Conservation (phyloP, 2,113 vertebrate species). For the Etheostoma spectabile region DNA sequence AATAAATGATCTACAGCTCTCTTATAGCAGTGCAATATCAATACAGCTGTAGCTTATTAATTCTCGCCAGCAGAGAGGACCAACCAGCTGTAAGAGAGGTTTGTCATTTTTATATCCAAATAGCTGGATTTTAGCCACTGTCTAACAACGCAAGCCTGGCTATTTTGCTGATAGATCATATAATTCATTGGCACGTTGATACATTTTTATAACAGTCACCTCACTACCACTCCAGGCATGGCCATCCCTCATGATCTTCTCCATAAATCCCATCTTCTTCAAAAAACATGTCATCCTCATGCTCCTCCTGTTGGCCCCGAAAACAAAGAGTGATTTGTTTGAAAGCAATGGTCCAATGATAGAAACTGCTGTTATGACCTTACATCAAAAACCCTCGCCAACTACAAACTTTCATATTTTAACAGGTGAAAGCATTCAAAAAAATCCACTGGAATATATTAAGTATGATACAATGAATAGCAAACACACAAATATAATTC, state of each 20-base stretch:
- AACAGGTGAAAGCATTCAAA: slow-evolving; percentile 28
- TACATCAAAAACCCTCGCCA: slow-evolving; percentile 22
- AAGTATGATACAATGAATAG: slow-evolving; percentile 51
- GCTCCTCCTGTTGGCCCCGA: slow-evolving; percentile 77
- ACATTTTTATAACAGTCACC: slow-evolving; percentile 74
- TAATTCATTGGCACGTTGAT: slow-evolving; percentile 9
- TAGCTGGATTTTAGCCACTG: background rate
- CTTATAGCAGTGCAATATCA: background rate
- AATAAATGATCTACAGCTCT: background rate
- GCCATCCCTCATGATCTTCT: slow-evolving; percentile 81
- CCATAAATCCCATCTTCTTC: slow-evolving; percentile 81
- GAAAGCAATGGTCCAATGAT: slow-evolving; percentile 53
- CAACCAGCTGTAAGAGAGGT: background rate
- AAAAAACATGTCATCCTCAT: slow-evolving; percentile 81
- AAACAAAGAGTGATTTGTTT: slow-evolving; percentile 75
- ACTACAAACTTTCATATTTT: slow-evolving; percentile 20
- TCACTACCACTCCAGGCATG: slow-evolving; percentile 83
- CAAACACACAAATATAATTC: slow-evolving; percentile 50
- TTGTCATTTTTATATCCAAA: background rate
- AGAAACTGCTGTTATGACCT: slow-evolving; percentile 45
- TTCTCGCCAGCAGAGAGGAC: background rate
- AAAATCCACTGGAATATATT: slow-evolving; percentile 47
- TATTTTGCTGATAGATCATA: background rate
- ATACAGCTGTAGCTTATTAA: background rate
- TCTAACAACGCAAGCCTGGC: slow-evolving; percentile 6